A percentile compares a stretch with the other conserved stretches of the same genome.
Conservation (phyloP, 2,888 invertebrate genomes). For the Melanotus villosus region DNA sequence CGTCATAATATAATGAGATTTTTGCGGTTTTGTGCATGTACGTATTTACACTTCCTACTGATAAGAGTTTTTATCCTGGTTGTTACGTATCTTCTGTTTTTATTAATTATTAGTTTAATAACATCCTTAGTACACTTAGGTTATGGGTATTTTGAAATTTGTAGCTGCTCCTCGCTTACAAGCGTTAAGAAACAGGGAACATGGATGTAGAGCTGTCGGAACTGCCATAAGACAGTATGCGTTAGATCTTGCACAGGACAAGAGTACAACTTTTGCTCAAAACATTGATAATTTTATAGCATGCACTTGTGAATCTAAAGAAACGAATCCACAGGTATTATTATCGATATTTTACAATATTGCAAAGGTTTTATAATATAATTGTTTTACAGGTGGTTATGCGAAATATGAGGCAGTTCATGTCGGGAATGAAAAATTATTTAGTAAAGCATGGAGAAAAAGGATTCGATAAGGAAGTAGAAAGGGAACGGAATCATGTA, state of each 20-base stretch:
- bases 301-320: constrained; percentile 92
- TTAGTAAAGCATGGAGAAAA: constrained; percentile 95
- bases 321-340: constrained; percentile 83
- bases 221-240: constrained; percentile 85
- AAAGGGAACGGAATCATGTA: constrained; percentile 86
- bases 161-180: constrained; percentile 85
- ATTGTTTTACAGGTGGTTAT: constrained; percentile 76
- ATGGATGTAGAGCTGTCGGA: constrained; percentile 75
- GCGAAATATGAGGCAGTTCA: constrained; percentile 95
- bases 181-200: constrained; percentile 75
- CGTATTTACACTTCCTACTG: neutral
- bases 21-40: constrained; percentile 28
- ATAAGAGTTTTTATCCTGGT: neutral
- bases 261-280: constrained; percentile 91
- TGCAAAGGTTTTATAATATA: neutral
- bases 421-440: constrained; percentile 99
- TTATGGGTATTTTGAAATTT: constrained; percentile 51
- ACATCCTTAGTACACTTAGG: neutral
- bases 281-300: constrained; percentile 94
- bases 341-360: constrained; percentile 10
- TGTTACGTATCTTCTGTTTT: neutral
- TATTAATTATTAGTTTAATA: neutral
- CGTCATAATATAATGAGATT: constrained; percentile 21
- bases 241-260: constrained; percentile 85
- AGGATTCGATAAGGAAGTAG: constrained; percentile 92